phyloP scores from a whole-genome alignment of 2,888 invertebrate species.

The Antheraea assamensis region DNA sequence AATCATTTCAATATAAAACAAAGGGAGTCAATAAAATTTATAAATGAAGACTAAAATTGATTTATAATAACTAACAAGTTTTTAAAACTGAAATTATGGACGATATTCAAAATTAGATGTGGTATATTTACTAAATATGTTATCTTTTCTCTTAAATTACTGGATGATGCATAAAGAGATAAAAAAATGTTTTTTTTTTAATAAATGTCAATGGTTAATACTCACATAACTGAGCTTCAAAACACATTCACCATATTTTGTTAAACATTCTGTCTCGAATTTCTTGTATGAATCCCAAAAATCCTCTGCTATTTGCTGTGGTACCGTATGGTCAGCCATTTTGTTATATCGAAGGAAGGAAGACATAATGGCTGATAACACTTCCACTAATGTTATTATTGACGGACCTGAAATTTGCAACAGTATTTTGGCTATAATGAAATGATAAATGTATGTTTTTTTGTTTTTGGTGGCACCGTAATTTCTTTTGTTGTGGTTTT shows the following conservation, averaged over 20 bases:
- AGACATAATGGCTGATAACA: conserved; percentile 66
- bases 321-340: conserved; percentile 76
- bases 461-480: not conserved
- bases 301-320: conserved; percentile 63
- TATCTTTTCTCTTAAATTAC: too few species aligned
- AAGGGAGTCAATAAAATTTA: too few species aligned
- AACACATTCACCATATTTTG: conserved; percentile 60
- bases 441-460: not conserved
- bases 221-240: conserved; percentile 65
- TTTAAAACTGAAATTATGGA: too few species aligned
- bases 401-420: conserved; percentile 62
- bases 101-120: too few species aligned
- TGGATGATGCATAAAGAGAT: too few species aligned
- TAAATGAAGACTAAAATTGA: too few species aligned
- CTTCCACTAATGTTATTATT: conserved; percentile 61
- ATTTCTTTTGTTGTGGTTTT: too few species aligned
- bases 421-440: not conserved
- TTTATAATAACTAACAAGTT: too few species aligned
- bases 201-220: conserved; percentile 26
- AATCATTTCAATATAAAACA: too few species aligned
- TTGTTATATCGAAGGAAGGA: conserved; percentile 64
- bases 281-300: conserved; percentile 60
- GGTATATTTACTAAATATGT: too few species aligned
- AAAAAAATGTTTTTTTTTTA: too few species aligned
- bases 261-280: conserved; percentile 61